Base-by-base conservation (phyloP, 2,113 vertebrate genomes). In the Okapia johnstoni region DNA sequence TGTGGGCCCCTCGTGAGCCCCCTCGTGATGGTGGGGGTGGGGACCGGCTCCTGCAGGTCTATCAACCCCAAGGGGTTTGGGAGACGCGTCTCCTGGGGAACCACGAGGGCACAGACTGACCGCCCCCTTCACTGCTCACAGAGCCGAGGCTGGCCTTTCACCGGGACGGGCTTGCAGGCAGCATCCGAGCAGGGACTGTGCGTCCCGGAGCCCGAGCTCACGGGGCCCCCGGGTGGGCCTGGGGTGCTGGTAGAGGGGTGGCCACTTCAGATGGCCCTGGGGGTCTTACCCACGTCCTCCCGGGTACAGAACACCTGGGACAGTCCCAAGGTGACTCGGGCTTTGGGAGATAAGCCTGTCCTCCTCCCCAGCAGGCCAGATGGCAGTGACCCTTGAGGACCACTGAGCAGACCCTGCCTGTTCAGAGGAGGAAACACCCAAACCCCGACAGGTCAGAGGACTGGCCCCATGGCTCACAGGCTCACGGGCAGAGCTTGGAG, bases 91-190 rank as follows among this genome's bases (percentile, higher is more conserved):
- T 21, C 61, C 26, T 3, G 1, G 1, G 14, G 63, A 61, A 93
- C 46, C 61, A 33, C 26, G 58, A 43, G 36, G 36, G 94, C 88
- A 21, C 36, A 28, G 36, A 19, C 9, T 11, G 17, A 16, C 40
- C 0, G 0, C 52, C 46, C 16, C 16, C 48, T 17, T 23, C 5
- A 25, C 3, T 0, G 3, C 14, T 19, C 1, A 2, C 1, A 2
- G 58, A 73, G 57, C 70, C 0, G 9, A 5, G 88, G n/a, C 85
- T 36, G 3, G 43, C 79, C 48, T 54, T 79, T 43, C 25, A 9
- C 19, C 0, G 1, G 25, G 87, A 40, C 1, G 23, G 57, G 86
- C 90, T 57, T 23, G 14, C 4, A 61, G 85, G 80, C 57, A 48
- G 12, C 0, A 2, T 19, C 7, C 4, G 16, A 36, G 55, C 33